Percentiles rank a stretch among this genome's conserved stretches.
phyloP scores from a whole-genome alignment of 2,888 invertebrate genomes.

The Catocala fraxini region DNA sequence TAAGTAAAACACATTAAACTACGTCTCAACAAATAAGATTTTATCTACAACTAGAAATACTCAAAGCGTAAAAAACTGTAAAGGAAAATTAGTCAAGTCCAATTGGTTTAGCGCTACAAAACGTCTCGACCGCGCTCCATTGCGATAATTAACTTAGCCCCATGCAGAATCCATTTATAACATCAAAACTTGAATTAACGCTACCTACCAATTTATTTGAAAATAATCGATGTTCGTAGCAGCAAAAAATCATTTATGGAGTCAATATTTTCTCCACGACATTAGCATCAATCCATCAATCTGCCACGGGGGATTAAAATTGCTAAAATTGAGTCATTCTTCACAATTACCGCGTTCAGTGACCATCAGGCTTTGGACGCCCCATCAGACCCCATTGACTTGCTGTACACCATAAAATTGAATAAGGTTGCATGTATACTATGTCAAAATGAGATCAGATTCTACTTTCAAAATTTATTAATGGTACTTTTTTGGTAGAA shows the following conservation, averaged over 20 bases:
- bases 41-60: neutral
- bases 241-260: slow-evolving; percentile 55
- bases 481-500: too few relatives aligned
- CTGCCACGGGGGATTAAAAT: slow-evolving; percentile 53
- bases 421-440: slow-evolving; percentile 21
- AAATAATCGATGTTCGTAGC: slow-evolving; percentile 46
- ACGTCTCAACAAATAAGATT: too few relatives aligned
- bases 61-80: slow-evolving; percentile 4
- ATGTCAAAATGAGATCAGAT: neutral
- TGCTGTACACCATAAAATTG: slow-evolving; percentile 39
- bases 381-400: slow-evolving; percentile 52
- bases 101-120: slow-evolving; percentile 29
- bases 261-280: slow-evolving; percentile 48
- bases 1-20: too few relatives aligned
- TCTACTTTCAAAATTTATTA: neutral
- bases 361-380: slow-evolving; percentile 46
- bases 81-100: slow-evolving; percentile 17
- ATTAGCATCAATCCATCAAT: slow-evolving; percentile 66
- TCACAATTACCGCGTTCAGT: slow-evolving; percentile 55
- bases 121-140: slow-evolving; percentile 25
- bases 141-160: slow-evolving; percentile 40
- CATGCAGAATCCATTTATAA: slow-evolving; percentile 51
- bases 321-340: slow-evolving; percentile 68
- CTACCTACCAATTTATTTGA: slow-evolving; percentile 54
- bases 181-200: slow-evolving; percentile 48